Evolutionary conservation across 2,888 invertebrate genomes (phyloP).

Genomic region (Archips xylosteana): DNA sequence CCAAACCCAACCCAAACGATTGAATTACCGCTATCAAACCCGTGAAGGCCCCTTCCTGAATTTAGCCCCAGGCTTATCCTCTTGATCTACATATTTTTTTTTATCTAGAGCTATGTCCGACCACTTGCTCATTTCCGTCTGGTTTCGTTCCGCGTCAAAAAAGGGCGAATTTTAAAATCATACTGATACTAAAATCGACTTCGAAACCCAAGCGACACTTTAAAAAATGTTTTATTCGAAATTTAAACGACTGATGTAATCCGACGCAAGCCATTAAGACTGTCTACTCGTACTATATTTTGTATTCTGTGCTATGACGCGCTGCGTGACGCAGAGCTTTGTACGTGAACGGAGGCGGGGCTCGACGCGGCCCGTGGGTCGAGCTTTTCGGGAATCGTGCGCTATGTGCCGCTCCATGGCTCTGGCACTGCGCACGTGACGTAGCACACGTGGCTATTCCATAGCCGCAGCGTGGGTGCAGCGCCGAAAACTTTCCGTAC

Average conservation of each 20-base stretch:
- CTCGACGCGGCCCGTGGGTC: conserved; percentile 11
- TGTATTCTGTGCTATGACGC: conserved; percentile 20
- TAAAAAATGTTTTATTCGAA: neutral
- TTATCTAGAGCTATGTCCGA: too few species aligned
- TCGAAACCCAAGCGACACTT: neutral
- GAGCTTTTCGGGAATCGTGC: conserved; percentile 50
- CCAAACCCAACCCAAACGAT: too few species aligned
- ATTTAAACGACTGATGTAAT: conserved; percentile 48
- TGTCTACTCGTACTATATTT: too few species aligned
- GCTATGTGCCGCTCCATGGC: conserved; percentile 44
- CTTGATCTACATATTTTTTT: too few species aligned
- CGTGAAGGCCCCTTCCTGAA: too few species aligned
- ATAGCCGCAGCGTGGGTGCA: conserved; percentile 42
- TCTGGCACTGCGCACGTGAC: conserved; percentile 69
- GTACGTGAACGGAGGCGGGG: conserved; percentile 24
- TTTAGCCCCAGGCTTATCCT: too few species aligned
- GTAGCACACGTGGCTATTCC: conserved; percentile 60
- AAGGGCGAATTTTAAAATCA: too few species aligned
- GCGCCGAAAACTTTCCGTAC: conserved; percentile 25
- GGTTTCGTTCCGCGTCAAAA: too few species aligned
- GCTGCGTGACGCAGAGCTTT: conserved; percentile 26
- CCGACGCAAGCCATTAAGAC: conserved; percentile 23
- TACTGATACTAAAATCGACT: neutral
- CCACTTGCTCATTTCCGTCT: too few species aligned
- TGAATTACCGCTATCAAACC: too few species aligned